Evolutionary conservation across 2,888 invertebrate species (phyloP).

Genomic region (Acanthacorydalis orientalis): DNA sequence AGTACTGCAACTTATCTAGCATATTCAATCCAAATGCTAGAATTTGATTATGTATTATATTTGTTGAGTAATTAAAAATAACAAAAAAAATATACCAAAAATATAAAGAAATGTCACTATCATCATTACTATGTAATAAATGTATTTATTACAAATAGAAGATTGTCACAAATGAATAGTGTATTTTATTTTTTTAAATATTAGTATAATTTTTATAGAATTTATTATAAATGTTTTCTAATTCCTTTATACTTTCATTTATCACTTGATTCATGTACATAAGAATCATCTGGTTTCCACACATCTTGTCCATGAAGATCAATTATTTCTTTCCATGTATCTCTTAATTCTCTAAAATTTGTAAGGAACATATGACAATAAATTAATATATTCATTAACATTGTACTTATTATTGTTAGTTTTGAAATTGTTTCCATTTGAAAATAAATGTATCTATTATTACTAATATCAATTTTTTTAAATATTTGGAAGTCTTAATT

Average conservation of each 20-base stretch:
- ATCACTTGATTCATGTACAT: conserved; percentile 14
- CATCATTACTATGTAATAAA: no score
- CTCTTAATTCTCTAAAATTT: conserved; percentile 30
- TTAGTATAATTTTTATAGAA: background rate
- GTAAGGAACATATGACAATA: background rate
- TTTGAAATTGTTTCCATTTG: background rate
- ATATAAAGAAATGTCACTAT: no score
- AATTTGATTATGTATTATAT: background rate
- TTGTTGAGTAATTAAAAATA: background rate
- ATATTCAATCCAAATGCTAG: no score
- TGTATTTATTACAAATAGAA: no score
- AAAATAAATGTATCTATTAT: background rate
- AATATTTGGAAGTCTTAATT: no score
- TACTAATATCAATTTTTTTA: no score
- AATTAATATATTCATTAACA: background rate
- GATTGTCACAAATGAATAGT: no score
- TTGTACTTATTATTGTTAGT: background rate
- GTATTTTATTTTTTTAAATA: background rate
- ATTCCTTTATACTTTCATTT: background rate
- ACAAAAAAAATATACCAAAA: no score
- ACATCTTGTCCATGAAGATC: conserved; percentile 34
- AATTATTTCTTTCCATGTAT: conserved; percentile 40
- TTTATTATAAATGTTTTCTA: background rate
- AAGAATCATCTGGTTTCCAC: conserved; percentile 35
- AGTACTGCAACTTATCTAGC: no score